Conservation (phyloP, 2,888 invertebrate species). For the Phyllotreta cruciferae region DNA sequence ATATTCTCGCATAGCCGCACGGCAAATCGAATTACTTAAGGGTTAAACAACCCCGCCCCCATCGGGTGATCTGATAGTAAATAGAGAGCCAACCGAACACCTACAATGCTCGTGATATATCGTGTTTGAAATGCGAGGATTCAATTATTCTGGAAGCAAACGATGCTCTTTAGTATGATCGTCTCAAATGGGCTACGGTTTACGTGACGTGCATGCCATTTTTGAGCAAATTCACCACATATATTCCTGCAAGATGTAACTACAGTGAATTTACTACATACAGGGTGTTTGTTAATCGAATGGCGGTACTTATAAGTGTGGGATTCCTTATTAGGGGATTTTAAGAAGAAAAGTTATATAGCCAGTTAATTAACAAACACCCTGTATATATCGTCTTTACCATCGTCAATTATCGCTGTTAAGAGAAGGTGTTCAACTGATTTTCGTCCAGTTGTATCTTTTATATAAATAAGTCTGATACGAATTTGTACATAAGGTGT, state of each 20-base stretch:
- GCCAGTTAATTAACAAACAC: too few relatives aligned
- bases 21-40: too few relatives aligned
- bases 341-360: too few relatives aligned
- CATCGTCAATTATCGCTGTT: not conserved
- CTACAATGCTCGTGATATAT: too few relatives aligned
- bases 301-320: too few relatives aligned
- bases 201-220: constrained; percentile 27
- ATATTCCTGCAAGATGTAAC: not conserved
- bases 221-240: constrained; percentile 19
- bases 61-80: too few relatives aligned
- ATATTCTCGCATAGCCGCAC: too few relatives aligned
- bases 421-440: not conserved
- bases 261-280: too few relatives aligned
- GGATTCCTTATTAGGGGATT: too few relatives aligned
- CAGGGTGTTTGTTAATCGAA: too few relatives aligned
- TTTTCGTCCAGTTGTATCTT: constrained; percentile 7
- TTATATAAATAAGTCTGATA: constrained; percentile 21
- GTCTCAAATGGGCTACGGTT: constrained; percentile 13
- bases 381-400: not conserved
- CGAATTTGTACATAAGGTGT: constrained; percentile 22
- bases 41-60: too few relatives aligned
- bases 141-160: constrained; percentile 23
- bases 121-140: constrained; percentile 1
- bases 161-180: constrained; percentile 28
- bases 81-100: too few relatives aligned